Percentiles rank a stretch among this genome's conserved stretches.
Conservation (phyloP, 2,797 vertebrate genomes). For the Epinephelus coioides region DNA sequence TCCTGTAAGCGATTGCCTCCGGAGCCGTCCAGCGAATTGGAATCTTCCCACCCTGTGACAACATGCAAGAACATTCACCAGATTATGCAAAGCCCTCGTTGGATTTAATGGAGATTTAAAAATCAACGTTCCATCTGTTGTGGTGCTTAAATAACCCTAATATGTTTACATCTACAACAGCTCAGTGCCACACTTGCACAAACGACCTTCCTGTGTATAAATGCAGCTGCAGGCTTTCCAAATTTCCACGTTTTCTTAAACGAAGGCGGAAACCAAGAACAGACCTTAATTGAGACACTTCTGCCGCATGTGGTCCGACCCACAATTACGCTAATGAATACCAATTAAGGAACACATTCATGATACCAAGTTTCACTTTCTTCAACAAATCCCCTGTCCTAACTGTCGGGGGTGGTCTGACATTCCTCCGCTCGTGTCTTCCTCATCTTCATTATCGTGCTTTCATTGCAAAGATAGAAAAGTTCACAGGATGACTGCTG, state of each 20-base stretch:
- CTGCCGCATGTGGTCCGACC: constrained; percentile 57
- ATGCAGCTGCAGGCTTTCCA: constrained; percentile 37
- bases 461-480: constrained; percentile 59
- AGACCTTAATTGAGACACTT: constrained; percentile 54
- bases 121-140: neutral
- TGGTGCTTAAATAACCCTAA: constrained; percentile 6
- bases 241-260: constrained; percentile 3
- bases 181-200: neutral
- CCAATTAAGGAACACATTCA: constrained; percentile 55
- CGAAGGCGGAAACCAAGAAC: constrained; percentile 31
- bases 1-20: constrained; percentile 97
- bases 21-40: constrained; percentile 99
- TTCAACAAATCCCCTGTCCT: constrained; percentile 39
- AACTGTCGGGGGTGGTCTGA: constrained; percentile 46
- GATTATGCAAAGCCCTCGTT: neutral
- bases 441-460: constrained; percentile 62
- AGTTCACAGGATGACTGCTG: constrained; percentile 72
- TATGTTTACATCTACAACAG: neutral
- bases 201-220: neutral
- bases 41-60: constrained; percentile 95
- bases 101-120: too few relatives aligned
- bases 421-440: constrained; percentile 35
- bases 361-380: constrained; percentile 49
- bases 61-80: constrained; percentile 5
- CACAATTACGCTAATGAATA: constrained; percentile 62